These are phyloP conservation scores for Leucophenga maculata DNA, from an alignment of 2,888 invertebrate species.

Conservation along the genomic window DNA sequence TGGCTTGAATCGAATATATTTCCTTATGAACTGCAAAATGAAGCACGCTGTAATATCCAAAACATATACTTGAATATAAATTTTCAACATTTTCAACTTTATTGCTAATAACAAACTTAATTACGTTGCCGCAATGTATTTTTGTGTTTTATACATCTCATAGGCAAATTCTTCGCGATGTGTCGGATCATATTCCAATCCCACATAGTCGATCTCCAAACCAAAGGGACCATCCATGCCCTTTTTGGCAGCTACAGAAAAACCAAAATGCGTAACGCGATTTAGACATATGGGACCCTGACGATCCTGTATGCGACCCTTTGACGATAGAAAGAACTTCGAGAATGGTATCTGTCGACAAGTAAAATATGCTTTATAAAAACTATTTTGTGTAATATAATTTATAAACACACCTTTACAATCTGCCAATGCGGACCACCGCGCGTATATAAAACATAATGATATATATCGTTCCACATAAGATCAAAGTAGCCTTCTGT, in stretches of 20 bases:
- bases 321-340: constrained; percentile 87
- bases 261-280: constrained; percentile 82
- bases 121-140: constrained; percentile 79
- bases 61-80: too few relatives aligned
- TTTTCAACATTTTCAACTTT: too few relatives aligned
- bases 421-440: constrained; percentile 99
- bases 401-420: constrained; percentile 77
- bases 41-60: background rate
- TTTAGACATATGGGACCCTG: constrained; percentile 79
- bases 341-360: constrained; percentile 86
- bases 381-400: background rate
- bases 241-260: constrained; percentile 83
- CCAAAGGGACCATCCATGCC: constrained; percentile 86
- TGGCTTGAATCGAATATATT: too few relatives aligned
- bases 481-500: constrained; percentile 85
- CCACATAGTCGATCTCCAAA: constrained; percentile 94
- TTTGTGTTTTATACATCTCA: constrained; percentile 87
- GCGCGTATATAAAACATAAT: constrained; percentile 90
- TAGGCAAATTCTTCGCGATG: constrained; percentile 92
- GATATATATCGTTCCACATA: constrained; percentile 90
- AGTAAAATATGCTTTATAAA: background rate
- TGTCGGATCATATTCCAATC: constrained; percentile 84
- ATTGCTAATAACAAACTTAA: too few relatives aligned
- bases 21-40: background rate
- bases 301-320: constrained; percentile 89